Evolutionary conservation across 2,113 vertebrate genomes (phyloP).

Genomic region (Apaloderma vittatum): DNA sequence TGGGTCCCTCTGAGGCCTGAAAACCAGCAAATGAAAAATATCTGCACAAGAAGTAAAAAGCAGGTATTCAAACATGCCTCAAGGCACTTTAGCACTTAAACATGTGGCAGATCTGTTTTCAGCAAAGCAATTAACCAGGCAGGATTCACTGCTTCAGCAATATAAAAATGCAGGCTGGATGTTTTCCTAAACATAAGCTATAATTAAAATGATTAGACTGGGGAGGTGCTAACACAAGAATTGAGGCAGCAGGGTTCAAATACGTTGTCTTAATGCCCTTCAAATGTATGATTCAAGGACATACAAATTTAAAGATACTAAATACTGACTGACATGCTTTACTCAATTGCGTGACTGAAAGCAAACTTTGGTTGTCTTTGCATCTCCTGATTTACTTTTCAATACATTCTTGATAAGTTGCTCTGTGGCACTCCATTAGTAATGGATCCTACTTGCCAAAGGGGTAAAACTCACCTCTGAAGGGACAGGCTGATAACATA

Average conservation of each 20-base stretch:
- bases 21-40: conserved; percentile 13
- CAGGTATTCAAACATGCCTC: conserved; percentile 58
- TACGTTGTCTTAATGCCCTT: neutral
- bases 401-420: neutral
- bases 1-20: neutral
- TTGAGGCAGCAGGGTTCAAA: neutral
- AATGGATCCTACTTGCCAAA: neutral
- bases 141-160: neutral
- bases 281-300: neutral
- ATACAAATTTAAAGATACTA: neutral
- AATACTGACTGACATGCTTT: neutral
- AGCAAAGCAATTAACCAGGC: conserved; percentile 33
- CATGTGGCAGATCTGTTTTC: conserved; percentile 30
- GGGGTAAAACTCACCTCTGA: neutral
- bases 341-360: neutral
- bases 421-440: neutral
- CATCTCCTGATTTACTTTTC: neutral
- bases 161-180: conserved; percentile 1
- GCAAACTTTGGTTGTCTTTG: neutral
- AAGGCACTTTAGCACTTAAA: conserved; percentile 36
- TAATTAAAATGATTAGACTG: neutral
- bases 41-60: neutral
- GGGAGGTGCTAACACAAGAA: neutral
- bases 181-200: neutral
- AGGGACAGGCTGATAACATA: neutral